Percentiles rank a stretch among this genome's conserved stretches.
phyloP scores from a whole-genome alignment of 2,888 invertebrate genomes.

The Ectropis crepuscularia region DNA sequence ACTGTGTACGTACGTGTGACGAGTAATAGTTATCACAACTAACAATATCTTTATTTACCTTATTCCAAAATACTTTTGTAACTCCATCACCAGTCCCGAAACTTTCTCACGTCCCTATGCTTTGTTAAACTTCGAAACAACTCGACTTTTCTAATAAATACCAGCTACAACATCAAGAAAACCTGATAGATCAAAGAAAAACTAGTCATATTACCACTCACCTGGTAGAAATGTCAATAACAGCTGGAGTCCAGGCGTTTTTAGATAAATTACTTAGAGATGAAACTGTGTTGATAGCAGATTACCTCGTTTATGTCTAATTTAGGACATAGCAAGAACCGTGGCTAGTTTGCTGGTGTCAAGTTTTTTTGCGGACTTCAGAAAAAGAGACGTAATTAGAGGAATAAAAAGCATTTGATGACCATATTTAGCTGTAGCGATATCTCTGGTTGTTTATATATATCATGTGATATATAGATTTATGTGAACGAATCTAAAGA shows the following conservation, averaged over 20 bases:
- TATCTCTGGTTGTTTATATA: too few species aligned
- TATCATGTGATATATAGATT: too few species aligned
- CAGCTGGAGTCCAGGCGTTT: slow-evolving; percentile 4
- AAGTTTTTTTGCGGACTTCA: background rate
- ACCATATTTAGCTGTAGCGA: too few species aligned
- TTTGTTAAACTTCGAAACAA: slow-evolving; percentile 11
- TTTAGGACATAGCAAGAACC: slow-evolving; percentile 1
- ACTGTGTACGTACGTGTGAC: too few species aligned
- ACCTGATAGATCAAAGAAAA: slow-evolving; percentile 6
- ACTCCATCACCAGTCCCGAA: slow-evolving; percentile 22
- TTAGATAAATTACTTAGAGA: slow-evolving; percentile 20
- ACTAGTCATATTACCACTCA: slow-evolving; percentile 7
- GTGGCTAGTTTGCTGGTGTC: slow-evolving; percentile 2
- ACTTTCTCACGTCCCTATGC: slow-evolving; percentile 8
- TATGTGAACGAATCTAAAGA: too few species aligned
- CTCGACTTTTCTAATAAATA: slow-evolving; percentile 21
- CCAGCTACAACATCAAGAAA: slow-evolving; percentile 3
- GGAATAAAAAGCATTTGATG: too few species aligned
- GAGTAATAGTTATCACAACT: background rate
- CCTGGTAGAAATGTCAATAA: slow-evolving; percentile 5
- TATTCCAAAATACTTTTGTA: slow-evolving; percentile 12
- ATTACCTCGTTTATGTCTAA: background rate
- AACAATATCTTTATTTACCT: background rate
- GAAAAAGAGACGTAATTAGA: too few species aligned
- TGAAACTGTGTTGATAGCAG: background rate